A percentile compares a stretch with the other conserved stretches of the same genome.
Evolutionary conservation across 2,797 vertebrate genomes (phyloP).

Genomic region (Oreochromis mossambicus): DNA sequence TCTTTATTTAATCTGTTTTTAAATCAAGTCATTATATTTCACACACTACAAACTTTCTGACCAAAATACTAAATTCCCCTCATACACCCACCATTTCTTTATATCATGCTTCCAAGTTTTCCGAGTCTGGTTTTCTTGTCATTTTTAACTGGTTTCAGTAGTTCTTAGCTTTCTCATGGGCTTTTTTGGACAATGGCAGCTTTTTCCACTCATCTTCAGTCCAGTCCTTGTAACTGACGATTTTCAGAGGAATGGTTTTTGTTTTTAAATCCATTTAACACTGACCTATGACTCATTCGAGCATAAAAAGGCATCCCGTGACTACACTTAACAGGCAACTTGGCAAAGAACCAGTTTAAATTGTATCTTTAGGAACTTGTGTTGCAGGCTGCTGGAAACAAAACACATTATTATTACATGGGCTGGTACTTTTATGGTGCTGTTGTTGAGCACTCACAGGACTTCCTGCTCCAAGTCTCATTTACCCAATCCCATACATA

Average conservation of each 20-base stretch:
- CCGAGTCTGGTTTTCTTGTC: background rate
- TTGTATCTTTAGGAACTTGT: background rate
- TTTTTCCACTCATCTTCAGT: background rate
- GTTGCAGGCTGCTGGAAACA: background rate
- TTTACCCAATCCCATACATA: accelerated
- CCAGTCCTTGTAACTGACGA: background rate
- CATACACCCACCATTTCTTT: background rate
- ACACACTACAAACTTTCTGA: background rate
- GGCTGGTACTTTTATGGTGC: background rate
- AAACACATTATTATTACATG: background rate
- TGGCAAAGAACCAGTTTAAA: background rate
- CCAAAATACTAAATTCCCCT: background rate
- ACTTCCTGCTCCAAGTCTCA: background rate
- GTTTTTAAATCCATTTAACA: background rate
- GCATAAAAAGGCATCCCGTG: background rate
- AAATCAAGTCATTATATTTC: background rate
- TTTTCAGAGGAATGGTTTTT: background rate
- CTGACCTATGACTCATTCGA: background rate
- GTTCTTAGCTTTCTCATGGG: background rate
- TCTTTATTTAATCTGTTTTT: background rate
- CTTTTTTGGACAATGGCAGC: background rate
- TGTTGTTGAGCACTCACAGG: background rate
- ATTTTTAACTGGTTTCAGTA: background rate
- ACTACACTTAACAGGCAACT: background rate
- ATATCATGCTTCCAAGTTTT: background rate